Evolutionary conservation across 2,113 vertebrate species (phyloP).

Genomic region (Peromyscus polionotus): DNA sequence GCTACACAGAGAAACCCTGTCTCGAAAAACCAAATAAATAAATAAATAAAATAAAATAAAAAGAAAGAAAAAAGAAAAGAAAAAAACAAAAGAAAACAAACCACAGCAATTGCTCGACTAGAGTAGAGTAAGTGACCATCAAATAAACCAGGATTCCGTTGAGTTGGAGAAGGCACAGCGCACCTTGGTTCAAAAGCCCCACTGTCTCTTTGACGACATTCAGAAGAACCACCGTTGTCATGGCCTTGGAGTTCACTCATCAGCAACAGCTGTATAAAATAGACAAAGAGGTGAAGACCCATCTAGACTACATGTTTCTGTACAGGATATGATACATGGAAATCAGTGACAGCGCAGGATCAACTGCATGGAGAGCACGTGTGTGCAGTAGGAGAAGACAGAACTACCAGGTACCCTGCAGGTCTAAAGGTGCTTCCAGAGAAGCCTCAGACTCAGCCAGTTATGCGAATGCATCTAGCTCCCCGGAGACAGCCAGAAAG

Average conservation of each 20-base stretch:
- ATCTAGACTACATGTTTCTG: not conserved
- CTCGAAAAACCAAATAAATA: too few species aligned
- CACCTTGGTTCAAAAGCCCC: not conserved
- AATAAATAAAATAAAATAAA: too few species aligned
- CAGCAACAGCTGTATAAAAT: not conserved
- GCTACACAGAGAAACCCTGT: too few species aligned
- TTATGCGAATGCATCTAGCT: too few species aligned
- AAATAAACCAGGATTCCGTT: not conserved
- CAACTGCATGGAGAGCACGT: not conserved
- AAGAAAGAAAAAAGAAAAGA: too few species aligned
- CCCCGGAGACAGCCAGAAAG: too few species aligned
- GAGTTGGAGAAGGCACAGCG: not conserved
- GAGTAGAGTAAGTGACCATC: not conserved
- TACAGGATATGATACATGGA: not conserved
- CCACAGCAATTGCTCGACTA: too few species aligned
- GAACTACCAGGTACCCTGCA: too few species aligned
- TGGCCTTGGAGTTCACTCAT: not conserved
- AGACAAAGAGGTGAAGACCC: not conserved
- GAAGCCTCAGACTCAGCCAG: too few species aligned
- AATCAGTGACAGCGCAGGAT: not conserved
- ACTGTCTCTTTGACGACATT: not conserved
- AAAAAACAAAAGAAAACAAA: too few species aligned
- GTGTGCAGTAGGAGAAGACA: not conserved
- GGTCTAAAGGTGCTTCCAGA: too few species aligned
- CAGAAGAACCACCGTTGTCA: not conserved